These are phyloP conservation scores for Boleophthalmus pectinirostris DNA, from an alignment of 2,113 vertebrate genomes.

Conservation along the genomic window DNA sequence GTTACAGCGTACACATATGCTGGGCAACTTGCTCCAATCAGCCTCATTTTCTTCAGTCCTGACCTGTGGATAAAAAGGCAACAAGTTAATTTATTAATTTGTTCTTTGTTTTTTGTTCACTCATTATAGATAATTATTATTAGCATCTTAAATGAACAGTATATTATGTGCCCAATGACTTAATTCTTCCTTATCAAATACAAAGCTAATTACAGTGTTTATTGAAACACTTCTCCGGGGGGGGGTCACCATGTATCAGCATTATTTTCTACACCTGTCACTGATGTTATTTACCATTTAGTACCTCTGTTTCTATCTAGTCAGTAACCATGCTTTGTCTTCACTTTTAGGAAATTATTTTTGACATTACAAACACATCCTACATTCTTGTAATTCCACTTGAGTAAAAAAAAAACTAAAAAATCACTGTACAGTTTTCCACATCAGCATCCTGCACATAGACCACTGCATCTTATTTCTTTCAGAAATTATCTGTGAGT, in stretches of 20 bases:
- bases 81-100: not conserved
- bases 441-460: conserved; percentile 14
- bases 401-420: conserved; percentile 37
- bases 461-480: conserved; percentile 27
- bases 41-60: not conserved
- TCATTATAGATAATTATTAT: conserved; percentile 4
- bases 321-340: conserved; percentile 16
- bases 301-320: conserved; percentile 26
- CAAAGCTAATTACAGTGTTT: conserved; percentile 12
- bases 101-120: not conserved
- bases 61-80: not conserved
- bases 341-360: conserved; percentile 27
- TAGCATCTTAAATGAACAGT: not conserved
- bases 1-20: not conserved
- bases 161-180: not conserved
- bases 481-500: not conserved
- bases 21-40: not conserved
- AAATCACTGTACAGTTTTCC: conserved; percentile 27
- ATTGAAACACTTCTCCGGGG: conserved; percentile 12
- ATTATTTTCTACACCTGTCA: conserved; percentile 48
- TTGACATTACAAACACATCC: conserved; percentile 35
- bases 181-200: not conserved
- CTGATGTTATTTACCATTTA: conserved; percentile 30
- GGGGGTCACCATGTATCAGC: conserved; percentile 28
- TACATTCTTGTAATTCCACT: conserved; percentile 49